Conservation (phyloP, 23 tunicate species). For the Corella eumyota region DNA sequence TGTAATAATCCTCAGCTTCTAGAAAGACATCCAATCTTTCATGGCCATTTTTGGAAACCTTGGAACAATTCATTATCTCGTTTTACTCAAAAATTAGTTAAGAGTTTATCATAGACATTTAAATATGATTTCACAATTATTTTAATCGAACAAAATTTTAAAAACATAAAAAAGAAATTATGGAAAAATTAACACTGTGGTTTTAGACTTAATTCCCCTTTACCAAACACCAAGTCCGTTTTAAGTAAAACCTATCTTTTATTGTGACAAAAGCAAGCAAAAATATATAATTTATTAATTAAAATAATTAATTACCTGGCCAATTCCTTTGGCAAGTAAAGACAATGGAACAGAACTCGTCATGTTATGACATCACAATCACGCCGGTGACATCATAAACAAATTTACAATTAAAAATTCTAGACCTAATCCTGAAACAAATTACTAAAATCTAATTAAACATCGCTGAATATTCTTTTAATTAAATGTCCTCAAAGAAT, state of each 20-base stretch:
- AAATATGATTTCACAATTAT: background rate
- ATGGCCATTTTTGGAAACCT: conserved; percentile 81
- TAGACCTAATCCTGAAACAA: too few species aligned
- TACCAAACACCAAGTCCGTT: too few species aligned
- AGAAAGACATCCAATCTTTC: conserved; percentile 72
- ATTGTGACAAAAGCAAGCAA: too few species aligned
- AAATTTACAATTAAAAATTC: too few species aligned
- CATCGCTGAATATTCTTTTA: too few species aligned
- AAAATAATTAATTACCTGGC: conserved; percentile 44
- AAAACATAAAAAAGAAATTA: too few species aligned
- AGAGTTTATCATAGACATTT: background rate
- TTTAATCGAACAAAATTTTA: background rate
- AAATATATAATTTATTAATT: background rate
- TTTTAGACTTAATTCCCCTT: too few species aligned
- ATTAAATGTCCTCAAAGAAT: conserved; percentile 3
- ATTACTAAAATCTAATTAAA: too few species aligned
- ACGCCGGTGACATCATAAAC: too few species aligned
- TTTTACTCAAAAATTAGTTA: background rate
- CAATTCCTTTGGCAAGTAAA: conserved; percentile 76
- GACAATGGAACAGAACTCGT: conserved; percentile 64
- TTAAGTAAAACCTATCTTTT: too few species aligned
- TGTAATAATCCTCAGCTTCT: conserved; percentile 93
- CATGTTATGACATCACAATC: conserved; percentile 6
- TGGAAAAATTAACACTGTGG: too few species aligned
- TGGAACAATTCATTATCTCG: conserved; percentile 1